These are phyloP conservation scores for Cantharis rustica DNA, from an alignment of 2,888 invertebrate genomes.

Conservation along the genomic window DNA sequence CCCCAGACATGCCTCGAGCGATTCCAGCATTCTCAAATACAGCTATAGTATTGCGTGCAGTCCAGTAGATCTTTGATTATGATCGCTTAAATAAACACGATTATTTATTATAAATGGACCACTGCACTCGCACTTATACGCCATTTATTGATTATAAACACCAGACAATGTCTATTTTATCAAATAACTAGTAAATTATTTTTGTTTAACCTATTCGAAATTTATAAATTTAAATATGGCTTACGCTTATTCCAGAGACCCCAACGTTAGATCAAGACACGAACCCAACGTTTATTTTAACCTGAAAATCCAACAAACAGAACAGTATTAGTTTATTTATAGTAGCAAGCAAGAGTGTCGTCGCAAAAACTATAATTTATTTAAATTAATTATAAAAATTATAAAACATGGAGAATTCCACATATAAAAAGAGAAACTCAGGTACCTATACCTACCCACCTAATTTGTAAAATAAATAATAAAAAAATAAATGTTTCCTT, in stretches of 20 bases:
- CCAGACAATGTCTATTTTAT: slow-evolving; percentile 10
- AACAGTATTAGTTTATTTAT: not conserved
- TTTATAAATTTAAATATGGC: not conserved
- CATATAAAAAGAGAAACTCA: not conserved
- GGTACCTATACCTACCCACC: not conserved
- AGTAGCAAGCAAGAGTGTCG: not conserved
- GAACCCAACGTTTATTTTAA: not conserved
- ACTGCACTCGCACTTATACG: slow-evolving; percentile 24
- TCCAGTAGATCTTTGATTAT: slow-evolving; percentile 19
- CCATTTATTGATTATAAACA: slow-evolving; percentile 23
- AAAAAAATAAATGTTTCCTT: not conserved
- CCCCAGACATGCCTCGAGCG: slow-evolving; percentile 50
- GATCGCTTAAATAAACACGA: slow-evolving; percentile 5
- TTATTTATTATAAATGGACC: slow-evolving; percentile 24
- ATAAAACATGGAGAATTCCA: not conserved
- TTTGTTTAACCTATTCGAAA: not conserved
- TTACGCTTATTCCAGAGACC: not conserved
- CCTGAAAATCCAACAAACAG: not conserved
- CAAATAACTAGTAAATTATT: not conserved
- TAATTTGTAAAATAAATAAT: not conserved
- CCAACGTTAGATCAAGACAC: not conserved
- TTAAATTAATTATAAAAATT: not conserved
- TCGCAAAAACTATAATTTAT: not conserved
- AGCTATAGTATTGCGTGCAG: slow-evolving; percentile 36
- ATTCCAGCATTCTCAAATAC: slow-evolving; percentile 47